These are phyloP conservation scores for Capitulum mitella DNA, from an alignment of 2,888 invertebrate genomes.

Conservation along the genomic window DNA sequence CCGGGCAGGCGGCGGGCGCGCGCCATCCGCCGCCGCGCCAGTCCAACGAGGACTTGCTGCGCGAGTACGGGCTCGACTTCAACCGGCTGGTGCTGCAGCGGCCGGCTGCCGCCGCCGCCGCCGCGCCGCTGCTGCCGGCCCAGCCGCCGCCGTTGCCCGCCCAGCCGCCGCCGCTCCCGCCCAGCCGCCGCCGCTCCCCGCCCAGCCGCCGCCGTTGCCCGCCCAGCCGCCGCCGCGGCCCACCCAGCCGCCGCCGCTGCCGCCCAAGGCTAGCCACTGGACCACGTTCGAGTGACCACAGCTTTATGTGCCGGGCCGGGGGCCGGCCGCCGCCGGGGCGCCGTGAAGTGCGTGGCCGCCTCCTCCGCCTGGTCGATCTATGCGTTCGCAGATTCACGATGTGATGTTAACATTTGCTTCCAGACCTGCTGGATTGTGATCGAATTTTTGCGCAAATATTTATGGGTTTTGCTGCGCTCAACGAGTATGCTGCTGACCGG, in stretches of 20 bases:
- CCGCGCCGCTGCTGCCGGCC: too few relatives aligned
- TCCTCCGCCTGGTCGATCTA: background rate
- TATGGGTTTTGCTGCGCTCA: constrained; percentile 5
- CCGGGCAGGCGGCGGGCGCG: background rate
- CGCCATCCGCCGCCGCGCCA: background rate
- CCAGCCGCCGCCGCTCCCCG: background rate
- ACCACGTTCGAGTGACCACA: constrained; percentile 1
- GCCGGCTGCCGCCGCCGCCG: background rate
- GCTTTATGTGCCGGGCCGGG: too few relatives aligned
- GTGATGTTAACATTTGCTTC: constrained; percentile 13
- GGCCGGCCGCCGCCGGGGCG: background rate
- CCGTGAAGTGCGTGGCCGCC: background rate
- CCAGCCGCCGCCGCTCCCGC: background rate
- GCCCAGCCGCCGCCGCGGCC: background rate
- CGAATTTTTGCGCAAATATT: background rate
- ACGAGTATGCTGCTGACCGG: background rate
- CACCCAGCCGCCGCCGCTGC: constrained; percentile 20
- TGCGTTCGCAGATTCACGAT: background rate
- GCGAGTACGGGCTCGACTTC: background rate
- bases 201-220: too few relatives aligned
- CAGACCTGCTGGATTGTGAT: background rate
- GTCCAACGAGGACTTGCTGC: background rate
- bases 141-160: background rate
- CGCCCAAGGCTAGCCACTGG: constrained; percentile 1
- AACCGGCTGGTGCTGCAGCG: background rate